Conservation (phyloP, 2,113 vertebrate genomes). For the Apteryx owenii region DNA sequence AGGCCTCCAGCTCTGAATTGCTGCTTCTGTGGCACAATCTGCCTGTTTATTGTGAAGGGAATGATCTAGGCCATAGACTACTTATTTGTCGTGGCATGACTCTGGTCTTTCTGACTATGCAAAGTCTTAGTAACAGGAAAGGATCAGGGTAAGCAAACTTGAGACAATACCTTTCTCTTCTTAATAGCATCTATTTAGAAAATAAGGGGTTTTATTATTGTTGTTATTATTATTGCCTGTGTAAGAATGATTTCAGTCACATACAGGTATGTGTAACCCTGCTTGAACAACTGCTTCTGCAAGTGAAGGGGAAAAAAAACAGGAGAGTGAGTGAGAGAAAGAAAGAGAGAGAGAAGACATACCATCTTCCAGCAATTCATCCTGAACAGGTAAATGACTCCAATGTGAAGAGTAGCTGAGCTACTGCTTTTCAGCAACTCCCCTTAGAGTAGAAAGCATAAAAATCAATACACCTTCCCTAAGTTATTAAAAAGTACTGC, state of each 20-base stretch:
- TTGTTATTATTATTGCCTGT: not conserved
- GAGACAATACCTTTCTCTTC: not conserved
- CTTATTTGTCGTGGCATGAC: not conserved
- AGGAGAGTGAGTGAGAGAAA: not conserved
- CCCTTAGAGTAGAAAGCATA: not conserved
- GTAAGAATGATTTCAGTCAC: not conserved
- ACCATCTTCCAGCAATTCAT: not conserved
- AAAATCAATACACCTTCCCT: constrained; percentile 31
- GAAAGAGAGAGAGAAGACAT: not conserved
- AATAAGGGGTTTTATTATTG: not conserved
- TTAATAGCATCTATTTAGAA: not conserved
- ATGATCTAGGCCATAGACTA: not conserved
- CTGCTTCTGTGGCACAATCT: not conserved
- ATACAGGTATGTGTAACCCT: not conserved
- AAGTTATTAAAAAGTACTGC: constrained; percentile 25
- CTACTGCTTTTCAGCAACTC: not conserved
- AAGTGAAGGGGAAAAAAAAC: not conserved
- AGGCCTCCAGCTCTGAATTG: not conserved
- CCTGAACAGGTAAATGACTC: constrained; percentile 10
- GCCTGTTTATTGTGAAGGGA: not conserved
- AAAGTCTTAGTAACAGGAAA: not conserved
- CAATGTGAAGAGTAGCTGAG: not conserved
- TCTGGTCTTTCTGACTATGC: not conserved
- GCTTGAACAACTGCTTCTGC: not conserved
- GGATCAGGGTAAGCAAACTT: not conserved